Percentiles rank a stretch among this genome's conserved stretches.
Evolutionary conservation across 1,140 invertebrate species (phyloP).

Genomic region (Diachasma alloeum): DNA sequence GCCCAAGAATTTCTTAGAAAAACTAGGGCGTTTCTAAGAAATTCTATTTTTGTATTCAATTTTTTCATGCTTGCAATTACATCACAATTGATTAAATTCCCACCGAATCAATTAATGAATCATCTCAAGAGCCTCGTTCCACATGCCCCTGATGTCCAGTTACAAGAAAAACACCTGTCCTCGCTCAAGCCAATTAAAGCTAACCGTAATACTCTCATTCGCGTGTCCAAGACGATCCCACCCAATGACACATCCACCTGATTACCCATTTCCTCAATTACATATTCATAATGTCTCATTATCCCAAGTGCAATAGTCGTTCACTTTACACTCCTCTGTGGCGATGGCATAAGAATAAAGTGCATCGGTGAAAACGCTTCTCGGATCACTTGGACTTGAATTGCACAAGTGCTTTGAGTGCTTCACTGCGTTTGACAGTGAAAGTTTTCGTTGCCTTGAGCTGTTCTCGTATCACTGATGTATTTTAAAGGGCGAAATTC

Average conservation of each 20-base stretch:
- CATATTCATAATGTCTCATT: not conserved
- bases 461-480: conserved; percentile 46
- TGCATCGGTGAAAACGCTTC: not conserved
- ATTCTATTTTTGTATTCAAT: no score
- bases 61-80: no score
- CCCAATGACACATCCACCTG: not conserved
- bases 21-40: no score
- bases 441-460: conserved; percentile 62
- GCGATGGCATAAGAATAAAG: not conserved
- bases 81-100: not conserved
- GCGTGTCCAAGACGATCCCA: not conserved
- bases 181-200: not conserved
- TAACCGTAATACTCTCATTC: not conserved
- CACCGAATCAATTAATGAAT: not conserved
- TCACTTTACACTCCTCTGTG: not conserved
- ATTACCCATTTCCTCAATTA: not conserved
- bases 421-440: conserved; percentile 50
- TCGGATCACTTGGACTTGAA: not conserved
- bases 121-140: not conserved
- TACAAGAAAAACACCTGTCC: not conserved
- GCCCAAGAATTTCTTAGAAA: no score
- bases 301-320: not conserved
- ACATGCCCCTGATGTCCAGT: not conserved
- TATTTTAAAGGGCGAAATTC: conserved; percentile 24
- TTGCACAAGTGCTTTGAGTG: conserved; percentile 1